Base-by-base conservation (phyloP, 2,113 vertebrate genomes). In the Neodon shergylaensis region DNA sequence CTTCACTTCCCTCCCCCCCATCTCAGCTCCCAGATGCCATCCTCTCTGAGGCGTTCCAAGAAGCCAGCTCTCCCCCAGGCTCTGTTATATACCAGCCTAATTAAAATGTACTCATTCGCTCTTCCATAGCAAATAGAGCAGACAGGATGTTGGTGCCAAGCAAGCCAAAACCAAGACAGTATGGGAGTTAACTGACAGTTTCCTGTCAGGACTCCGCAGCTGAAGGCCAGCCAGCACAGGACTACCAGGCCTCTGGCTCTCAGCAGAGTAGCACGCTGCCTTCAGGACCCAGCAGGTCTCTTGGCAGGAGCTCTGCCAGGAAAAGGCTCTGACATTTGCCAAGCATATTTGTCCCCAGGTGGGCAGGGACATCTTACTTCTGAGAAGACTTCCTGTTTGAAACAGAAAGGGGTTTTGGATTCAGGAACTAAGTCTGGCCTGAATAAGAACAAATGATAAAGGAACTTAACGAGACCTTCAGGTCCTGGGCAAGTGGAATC, bases 91-190 rank as follows among this genome's bases (percentile, higher is more conserved):
- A 83, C 58, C 66, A 58, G 68, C 61, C 91, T 95, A 70, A 79
- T 95, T 90, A 90, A 78, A 95, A 95, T n/a, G 36, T 54, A 91
- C 70, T 85, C 91, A 68, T 95, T 88, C 78, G 14, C 14, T 91
- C 76, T 88, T 93, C 5, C 9, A 52, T 90, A 95, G 96, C 95
- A 96, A 97, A 93, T 61, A 90, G 77, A 72, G 70, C 84, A 96
- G 94, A 97, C 94, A 97, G 95, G 96, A 94, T 85, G 79, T 72
- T 94, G 85, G 88, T 92, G 77, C 92, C 76, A 90, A 73, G 65
- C n/a, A 85, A 96, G 88, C 90, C 94, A 65, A 88, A 72, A 26
- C 85, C 84, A 68, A 65, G 94, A 94, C 88, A 68, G 65, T 44
- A 61, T 16, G 28, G 88, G 73, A 95, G n/a, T 52, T 33, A 87